Evolutionary conservation across 2,113 vertebrate species (phyloP).

Genomic region (Strigops habroptila): DNA sequence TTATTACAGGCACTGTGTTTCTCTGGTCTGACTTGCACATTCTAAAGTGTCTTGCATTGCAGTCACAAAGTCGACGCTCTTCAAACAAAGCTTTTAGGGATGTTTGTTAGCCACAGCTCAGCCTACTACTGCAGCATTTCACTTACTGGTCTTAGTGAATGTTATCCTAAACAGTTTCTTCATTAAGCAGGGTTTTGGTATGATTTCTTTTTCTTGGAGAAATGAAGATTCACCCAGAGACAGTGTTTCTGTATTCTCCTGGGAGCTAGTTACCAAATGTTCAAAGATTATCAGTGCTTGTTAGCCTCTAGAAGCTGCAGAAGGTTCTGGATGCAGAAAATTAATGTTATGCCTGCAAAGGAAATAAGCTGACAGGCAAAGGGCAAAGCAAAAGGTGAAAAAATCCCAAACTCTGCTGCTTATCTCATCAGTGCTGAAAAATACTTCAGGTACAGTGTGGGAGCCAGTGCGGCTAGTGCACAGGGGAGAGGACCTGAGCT

Average conservation of each 20-base stretch:
- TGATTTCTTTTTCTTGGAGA: background rate
- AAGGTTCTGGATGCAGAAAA: background rate
- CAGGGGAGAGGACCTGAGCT: background rate
- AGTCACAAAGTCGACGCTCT: background rate
- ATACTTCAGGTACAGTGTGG: background rate
- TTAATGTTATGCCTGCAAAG: background rate
- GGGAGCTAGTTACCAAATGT: background rate
- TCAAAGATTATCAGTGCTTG: background rate
- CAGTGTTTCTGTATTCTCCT: background rate
- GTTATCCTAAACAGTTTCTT: background rate
- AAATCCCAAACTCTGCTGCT: background rate
- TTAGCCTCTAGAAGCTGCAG: background rate
- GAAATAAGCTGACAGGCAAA: background rate
- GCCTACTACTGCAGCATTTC: background rate
- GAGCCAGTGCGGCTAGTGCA: background rate
- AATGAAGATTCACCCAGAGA: background rate
- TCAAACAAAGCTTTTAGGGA: background rate
- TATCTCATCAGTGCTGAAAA: background rate
- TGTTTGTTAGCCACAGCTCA: background rate
- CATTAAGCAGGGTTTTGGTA: background rate
- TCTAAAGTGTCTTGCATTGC: background rate
- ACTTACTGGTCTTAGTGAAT: background rate
- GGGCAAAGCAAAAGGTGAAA: background rate
- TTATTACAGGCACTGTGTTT: background rate
- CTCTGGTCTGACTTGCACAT: background rate